Evolutionary conservation across 2,888 invertebrate genomes (phyloP).

Genomic region (Hemithea aestivaria): DNA sequence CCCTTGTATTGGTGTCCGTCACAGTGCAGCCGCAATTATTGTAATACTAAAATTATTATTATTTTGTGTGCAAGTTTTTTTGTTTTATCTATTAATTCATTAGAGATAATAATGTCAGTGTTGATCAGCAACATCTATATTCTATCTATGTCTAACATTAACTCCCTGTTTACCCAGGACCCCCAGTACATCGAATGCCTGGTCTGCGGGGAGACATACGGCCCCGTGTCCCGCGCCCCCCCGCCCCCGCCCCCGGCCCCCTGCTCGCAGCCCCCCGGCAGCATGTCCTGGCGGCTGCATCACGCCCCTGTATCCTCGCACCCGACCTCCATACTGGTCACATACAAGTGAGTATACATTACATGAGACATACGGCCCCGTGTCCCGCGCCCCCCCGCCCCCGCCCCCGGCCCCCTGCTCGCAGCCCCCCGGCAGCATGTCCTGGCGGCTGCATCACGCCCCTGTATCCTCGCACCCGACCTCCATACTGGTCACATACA

Average conservation of each 20-base stretch:
- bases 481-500: slow-evolving; percentile 86
- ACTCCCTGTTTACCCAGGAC: slow-evolving; percentile 52
- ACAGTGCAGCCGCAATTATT: too few relatives aligned
- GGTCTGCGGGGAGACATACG: slow-evolving; percentile 91
- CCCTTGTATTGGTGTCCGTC: too few relatives aligned
- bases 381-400: slow-evolving; percentile 76
- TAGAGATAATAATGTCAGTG: too few relatives aligned
- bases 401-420: slow-evolving; percentile 78
- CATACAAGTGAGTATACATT: slow-evolving; percentile 45
- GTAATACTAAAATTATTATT: too few relatives aligned
- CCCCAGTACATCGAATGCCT: slow-evolving; percentile 89
- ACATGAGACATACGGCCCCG: slow-evolving; percentile 82
- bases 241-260: slow-evolving; percentile 80
- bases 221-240: slow-evolving; percentile 64
- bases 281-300: slow-evolving; percentile 89
- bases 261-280: slow-evolving; percentile 79
- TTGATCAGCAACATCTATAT: too few relatives aligned
- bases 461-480: slow-evolving; percentile 81
- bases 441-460: slow-evolving; percentile 85
- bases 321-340: slow-evolving; percentile 89
- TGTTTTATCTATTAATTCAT: too few relatives aligned
- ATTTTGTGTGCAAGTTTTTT: too few relatives aligned
- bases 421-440: slow-evolving; percentile 85
- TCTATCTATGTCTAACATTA: not conserved
- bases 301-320: slow-evolving; percentile 80